phyloP scores from a whole-genome alignment of 2,888 invertebrate species.

The Metallyticus violacea region DNA sequence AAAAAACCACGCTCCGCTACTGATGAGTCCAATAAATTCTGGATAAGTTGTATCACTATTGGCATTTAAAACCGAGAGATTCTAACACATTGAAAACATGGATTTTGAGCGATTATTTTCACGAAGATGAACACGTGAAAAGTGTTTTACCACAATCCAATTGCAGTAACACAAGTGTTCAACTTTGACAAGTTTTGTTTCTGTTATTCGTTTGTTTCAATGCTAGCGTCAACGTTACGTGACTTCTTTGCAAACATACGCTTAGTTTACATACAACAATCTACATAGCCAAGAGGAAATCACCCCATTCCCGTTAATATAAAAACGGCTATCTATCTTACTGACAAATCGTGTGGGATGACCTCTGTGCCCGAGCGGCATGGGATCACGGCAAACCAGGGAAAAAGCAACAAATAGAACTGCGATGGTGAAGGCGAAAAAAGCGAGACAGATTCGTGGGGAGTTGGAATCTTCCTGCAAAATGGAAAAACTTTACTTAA shows the following conservation, averaged over 20 bases:
- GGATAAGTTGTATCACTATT: too few relatives aligned
- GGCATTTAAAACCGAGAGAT: too few relatives aligned
- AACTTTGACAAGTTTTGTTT: too few relatives aligned
- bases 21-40: too few relatives aligned
- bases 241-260: not conserved
- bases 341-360: not conserved
- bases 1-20: too few relatives aligned
- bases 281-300: not conserved
- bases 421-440: not conserved
- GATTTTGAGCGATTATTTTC: too few relatives aligned
- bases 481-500: slow-evolving; percentile 32
- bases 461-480: slow-evolving; percentile 2
- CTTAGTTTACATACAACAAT: not conserved
- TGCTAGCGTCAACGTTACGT: too few relatives aligned
- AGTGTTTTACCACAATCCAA: too few relatives aligned
- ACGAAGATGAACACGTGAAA: too few relatives aligned
- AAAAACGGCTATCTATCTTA: not conserved
- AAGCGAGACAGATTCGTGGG: not conserved
- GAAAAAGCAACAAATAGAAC: not conserved
- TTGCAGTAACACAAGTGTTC: too few relatives aligned
- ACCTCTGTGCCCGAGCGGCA: not conserved
- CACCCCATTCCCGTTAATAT: not conserved
- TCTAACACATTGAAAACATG: too few relatives aligned
- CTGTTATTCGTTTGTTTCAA: too few relatives aligned
- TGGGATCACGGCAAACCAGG: not conserved